Evolutionary conservation across 2,113 vertebrate genomes (phyloP), one percentile per base, ranked within the genome.

Genomic region (Chamaea fasciata): DNA sequence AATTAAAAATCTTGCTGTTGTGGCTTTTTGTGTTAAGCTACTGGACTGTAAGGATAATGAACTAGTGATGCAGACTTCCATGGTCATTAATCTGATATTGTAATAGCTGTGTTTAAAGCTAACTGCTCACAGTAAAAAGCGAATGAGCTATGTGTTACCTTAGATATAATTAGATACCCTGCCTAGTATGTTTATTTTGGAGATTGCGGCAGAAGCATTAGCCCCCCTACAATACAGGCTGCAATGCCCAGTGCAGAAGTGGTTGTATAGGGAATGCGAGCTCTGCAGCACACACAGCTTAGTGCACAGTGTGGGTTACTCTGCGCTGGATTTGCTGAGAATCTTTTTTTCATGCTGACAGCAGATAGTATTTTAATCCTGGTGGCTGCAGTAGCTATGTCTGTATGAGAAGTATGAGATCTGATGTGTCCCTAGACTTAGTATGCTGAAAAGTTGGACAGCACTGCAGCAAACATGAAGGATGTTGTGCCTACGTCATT

Each of bases 81-180:
- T 64, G 62, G 82, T 85, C 87, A 57, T 96, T 95, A 92, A 69
- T 73, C 79, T 93, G 80, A 65, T 95, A 65, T 30, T 91, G 74
- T 53, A 63, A 63, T 89, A 71, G 39, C 82, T 71, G 31, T 83
- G 57, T 65, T 90, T 91, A 90, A 88, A 78, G n/a, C 69, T 76
- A 87, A 79, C 71, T 87, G 33, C 68, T 91, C 50, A 78, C 88
- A 82, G 50, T 73, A 67, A 77, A 94, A 92, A 77, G 24, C 31
- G 14, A 56, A 71, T 75, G 46, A 92, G 81, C 39, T 70, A 12
- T 57, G 56, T 83, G 89, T 91, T 92, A 83, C 75, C 55, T 95
- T 91, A 64, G 75, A 55, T 95, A 57, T 80, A 88, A 82, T 95
- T 94, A 80, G 88, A 90, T 73, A 70, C 1, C 9, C 37, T 84